A percentile compares a stretch with the other conserved stretches of the same genome.
These are phyloP conservation scores for Argentina silus DNA, from an alignment of 2,797 vertebrate species.

Conservation along the genomic window DNA sequence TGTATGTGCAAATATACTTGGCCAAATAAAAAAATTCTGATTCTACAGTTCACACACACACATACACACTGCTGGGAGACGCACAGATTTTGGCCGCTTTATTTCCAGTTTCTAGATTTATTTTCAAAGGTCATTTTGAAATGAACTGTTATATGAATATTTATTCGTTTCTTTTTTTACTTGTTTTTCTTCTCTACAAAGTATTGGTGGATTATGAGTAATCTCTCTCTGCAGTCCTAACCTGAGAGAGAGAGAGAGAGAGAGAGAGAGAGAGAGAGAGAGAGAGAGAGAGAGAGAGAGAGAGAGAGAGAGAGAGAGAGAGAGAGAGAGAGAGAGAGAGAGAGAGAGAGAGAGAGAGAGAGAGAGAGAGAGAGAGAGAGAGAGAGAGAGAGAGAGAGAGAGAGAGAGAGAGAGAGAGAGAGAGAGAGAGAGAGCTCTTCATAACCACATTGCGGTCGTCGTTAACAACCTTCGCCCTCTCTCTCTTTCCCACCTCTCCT, in stretches of 20 bases:
- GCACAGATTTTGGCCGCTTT: too few species aligned
- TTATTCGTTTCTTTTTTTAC: too few species aligned
- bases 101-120: too few species aligned
- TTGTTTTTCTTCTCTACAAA: too few species aligned
- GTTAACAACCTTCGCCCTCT: not conserved
- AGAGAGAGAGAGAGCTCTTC: slow-evolving; percentile 8
- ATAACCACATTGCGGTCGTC: slow-evolving; percentile 1
- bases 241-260: not conserved
- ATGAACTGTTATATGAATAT: too few species aligned
- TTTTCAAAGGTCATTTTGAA: too few species aligned
- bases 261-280: not conserved
- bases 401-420: not conserved
- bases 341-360: not conserved
- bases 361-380: too few species aligned
- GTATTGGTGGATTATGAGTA: too few species aligned
- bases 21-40: too few species aligned
- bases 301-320: not conserved
- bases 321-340: slow-evolving; percentile 6
- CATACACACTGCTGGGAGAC: too few species aligned
- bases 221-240: too few species aligned
- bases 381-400: not conserved
- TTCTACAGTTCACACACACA: not conserved
- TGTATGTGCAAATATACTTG: too few species aligned
- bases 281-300: not conserved
- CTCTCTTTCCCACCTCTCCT: not conserved